Conservation (phyloP, 2,888 invertebrate species). For the Siphonodentalium dalli region DNA sequence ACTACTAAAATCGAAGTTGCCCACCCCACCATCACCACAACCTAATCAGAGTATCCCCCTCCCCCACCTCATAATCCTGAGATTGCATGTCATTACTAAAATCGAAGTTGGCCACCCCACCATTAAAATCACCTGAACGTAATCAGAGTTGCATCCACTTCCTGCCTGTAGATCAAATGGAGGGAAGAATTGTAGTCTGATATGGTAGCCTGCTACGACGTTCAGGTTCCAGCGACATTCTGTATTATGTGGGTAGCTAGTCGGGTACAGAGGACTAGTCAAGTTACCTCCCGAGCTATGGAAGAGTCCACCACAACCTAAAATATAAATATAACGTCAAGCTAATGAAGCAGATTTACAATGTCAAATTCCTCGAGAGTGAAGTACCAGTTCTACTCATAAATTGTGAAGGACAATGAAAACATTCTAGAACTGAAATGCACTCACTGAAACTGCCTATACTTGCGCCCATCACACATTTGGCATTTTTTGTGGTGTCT, state of each 20-base stretch:
- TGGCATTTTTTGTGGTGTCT: too few species aligned
- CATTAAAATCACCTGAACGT: slow-evolving; percentile 79
- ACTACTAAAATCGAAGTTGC: too few species aligned
- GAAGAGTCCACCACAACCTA: slow-evolving; percentile 91
- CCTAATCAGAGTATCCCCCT: too few species aligned
- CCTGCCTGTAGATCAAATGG: slow-evolving; percentile 83
- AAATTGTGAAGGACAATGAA: not conserved
- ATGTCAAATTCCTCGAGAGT: not conserved
- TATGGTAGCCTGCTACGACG: slow-evolving; percentile 84
- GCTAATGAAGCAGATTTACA: not conserved
- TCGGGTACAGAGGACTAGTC: slow-evolving; percentile 95
- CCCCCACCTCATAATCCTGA: too few species aligned
- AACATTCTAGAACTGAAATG: too few species aligned
- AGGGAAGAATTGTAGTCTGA: slow-evolving; percentile 71
- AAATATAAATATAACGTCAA: slow-evolving; percentile 60
- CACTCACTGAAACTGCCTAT: too few species aligned
- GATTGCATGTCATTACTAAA: too few species aligned
- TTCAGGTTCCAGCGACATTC: slow-evolving; percentile 95
- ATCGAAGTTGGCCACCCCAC: too few species aligned
- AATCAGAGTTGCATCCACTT: slow-evolving; percentile 94
- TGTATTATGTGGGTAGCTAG: slow-evolving; percentile 91
- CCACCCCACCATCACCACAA: too few species aligned
- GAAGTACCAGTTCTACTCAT: not conserved
- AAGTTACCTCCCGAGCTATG: slow-evolving; percentile 77
- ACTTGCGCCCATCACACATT: too few species aligned